Evolutionary conservation across 2,797 vertebrate genomes (phyloP).

Genomic region (Petrocephalus sullivani): DNA sequence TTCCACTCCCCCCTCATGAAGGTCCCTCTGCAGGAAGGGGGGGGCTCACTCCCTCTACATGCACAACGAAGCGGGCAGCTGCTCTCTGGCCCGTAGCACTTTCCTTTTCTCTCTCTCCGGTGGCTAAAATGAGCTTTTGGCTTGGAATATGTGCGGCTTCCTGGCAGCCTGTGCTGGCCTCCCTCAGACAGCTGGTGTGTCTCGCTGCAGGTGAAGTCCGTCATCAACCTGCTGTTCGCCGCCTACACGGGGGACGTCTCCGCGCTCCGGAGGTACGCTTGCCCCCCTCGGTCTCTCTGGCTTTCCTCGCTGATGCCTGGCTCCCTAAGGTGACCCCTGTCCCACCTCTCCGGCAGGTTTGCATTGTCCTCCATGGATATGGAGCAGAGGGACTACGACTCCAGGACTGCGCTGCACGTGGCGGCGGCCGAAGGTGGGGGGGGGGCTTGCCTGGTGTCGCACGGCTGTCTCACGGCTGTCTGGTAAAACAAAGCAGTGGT

Average conservation of each 20-base stretch:
- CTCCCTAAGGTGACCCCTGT: background rate
- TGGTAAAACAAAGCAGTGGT: background rate
- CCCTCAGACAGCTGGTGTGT: constrained; percentile 26
- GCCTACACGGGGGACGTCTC: constrained; percentile 95
- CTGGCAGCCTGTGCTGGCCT: background rate
- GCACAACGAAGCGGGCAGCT: background rate
- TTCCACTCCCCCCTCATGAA: no score
- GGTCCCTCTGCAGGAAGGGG: background rate
- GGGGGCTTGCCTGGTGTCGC: background rate
- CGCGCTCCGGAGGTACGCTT: constrained; percentile 81
- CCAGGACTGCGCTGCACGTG: constrained; percentile 84
- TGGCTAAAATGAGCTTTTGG: background rate
- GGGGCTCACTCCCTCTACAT: background rate
- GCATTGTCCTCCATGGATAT: constrained; percentile 88
- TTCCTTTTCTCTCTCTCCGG: background rate
- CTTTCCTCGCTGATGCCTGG: background rate
- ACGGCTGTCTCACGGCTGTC: background rate
- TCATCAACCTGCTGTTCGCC: constrained; percentile 94
- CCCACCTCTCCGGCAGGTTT: constrained; percentile 61
- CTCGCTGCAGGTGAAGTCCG: constrained; percentile 86
- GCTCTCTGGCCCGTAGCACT: background rate
- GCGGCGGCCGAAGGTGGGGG: constrained; percentile 82
- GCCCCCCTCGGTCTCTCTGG: background rate
- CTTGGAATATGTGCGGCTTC: background rate
- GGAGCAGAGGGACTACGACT: constrained; percentile 89